Conservation (phyloP, 2,113 vertebrate genomes). For the Ranitomeya variabilis region DNA sequence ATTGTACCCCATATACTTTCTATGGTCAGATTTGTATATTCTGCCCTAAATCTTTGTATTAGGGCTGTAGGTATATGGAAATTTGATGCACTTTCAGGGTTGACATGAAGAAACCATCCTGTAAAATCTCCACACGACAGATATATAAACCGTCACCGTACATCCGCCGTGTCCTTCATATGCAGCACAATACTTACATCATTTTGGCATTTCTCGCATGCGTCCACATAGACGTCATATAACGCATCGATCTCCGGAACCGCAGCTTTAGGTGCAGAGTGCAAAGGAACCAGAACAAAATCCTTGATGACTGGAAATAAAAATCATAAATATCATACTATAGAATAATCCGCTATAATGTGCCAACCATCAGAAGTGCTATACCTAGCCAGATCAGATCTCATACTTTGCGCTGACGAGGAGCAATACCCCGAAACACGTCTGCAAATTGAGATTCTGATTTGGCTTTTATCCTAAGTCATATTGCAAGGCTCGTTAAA, state of each 20-base stretch:
- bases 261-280: slow-evolving; percentile 77
- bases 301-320: slow-evolving; percentile 54
- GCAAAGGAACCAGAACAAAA: slow-evolving; percentile 83
- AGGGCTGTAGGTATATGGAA: background rate
- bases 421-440: too few relatives aligned
- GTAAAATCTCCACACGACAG: too few relatives aligned
- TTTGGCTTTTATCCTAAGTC: too few relatives aligned
- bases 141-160: too few relatives aligned
- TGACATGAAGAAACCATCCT: too few relatives aligned
- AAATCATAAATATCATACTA: background rate
- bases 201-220: slow-evolving; percentile 75
- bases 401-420: too few relatives aligned
- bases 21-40: background rate
- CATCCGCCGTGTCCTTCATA: background rate
- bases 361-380: background rate
- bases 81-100: too few relatives aligned
- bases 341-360: background rate
- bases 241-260: slow-evolving; percentile 79
- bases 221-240: slow-evolving; percentile 79
- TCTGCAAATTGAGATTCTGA: too few relatives aligned
- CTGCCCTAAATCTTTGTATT: background rate
- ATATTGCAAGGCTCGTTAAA: too few relatives aligned
- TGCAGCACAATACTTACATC: slow-evolving; percentile 70
- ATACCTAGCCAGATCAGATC: too few relatives aligned
- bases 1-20: background rate